Evolutionary conservation across 2,888 invertebrate species (phyloP), one percentile per base, ranked within the genome.

Genomic region (Calephelis perditalis): DNA sequence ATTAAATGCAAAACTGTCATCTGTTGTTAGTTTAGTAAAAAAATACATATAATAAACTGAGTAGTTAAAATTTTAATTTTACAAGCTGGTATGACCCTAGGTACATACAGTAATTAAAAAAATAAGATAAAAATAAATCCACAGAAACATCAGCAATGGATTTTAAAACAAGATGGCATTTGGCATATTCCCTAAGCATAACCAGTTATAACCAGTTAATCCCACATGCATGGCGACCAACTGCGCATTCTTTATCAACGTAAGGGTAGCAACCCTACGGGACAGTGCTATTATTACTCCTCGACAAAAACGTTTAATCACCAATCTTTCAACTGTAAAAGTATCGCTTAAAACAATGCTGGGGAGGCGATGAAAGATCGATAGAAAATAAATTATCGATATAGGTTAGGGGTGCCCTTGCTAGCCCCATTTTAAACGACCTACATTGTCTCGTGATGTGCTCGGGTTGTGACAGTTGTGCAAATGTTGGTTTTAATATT

Each of bases 381-480:
- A 46, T 56, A 11, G 26, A 56, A 55, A 15, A 37, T 47, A 58
- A 9, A 52, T 49, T 10, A 40, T 60, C 49, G 57, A 61, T 61
- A 83, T 76, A 73, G 73, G 78, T 75, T 82, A 83, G 84, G 87
- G 89, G 85, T 85, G 86, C 85, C 86, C 79, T 80, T 79, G 78
- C 70, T 82, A 82, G 85, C 88, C 88, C 89, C 84, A 88, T 78
- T 86, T 84, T 77, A 71, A 79, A 73, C 84, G 84, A 85, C 86
- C 83, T 84, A 86, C 78, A 82, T 81, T 81, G 87, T 81, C 86
- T 84, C 82, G 84, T 85, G 85, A 86, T 86, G 88, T 88, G 87
- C 85, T 81, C 82, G 81, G 81, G 67, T 57, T 63, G 60, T 78
- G 79, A 81, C 88, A 89, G 88, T 89, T 90, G 88, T 86, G 87